These are phyloP conservation scores for Xenentodon cancila DNA, from an alignment of 2,797 vertebrate species.

Conservation along the genomic window DNA sequence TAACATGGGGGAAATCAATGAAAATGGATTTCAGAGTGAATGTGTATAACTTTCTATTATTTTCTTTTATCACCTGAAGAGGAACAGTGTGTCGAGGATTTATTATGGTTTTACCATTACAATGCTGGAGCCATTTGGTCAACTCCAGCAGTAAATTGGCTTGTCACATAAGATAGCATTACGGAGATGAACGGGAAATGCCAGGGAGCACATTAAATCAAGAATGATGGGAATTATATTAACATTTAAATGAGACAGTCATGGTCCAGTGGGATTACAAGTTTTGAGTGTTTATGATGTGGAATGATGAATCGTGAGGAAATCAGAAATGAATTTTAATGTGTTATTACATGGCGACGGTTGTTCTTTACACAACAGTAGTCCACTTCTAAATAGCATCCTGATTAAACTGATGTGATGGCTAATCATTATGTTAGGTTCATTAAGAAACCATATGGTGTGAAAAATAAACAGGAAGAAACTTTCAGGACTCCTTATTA, in stretches of 20 bases:
- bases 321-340: slow-evolving; percentile 53
- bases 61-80: slow-evolving; percentile 58
- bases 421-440: slow-evolving; percentile 42
- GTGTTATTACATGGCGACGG: slow-evolving; percentile 42
- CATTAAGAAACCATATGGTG: slow-evolving; percentile 27
- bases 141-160: slow-evolving; percentile 70
- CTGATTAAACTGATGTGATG: slow-evolving; percentile 46
- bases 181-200: slow-evolving; percentile 67
- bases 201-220: slow-evolving; percentile 68
- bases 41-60: slow-evolving; percentile 48
- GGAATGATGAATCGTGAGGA: slow-evolving; percentile 60
- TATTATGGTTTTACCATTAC: slow-evolving; percentile 63
- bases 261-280: slow-evolving; percentile 63
- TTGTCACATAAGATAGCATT: slow-evolving; percentile 69
- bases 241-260: slow-evolving; percentile 80
- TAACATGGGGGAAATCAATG: slow-evolving; percentile 48
- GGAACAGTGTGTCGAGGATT: slow-evolving; percentile 59
- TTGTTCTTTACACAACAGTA: slow-evolving; percentile 52
- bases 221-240: slow-evolving; percentile 78
- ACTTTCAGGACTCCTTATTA: slow-evolving; percentile 1
- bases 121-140: slow-evolving; percentile 69
- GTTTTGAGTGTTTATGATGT: slow-evolving; percentile 68
- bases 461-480: slow-evolving; percentile 17
- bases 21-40: slow-evolving; percentile 49
- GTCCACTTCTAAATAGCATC: slow-evolving; percentile 41